phyloP scores from a whole-genome alignment of 53 echinoderm and acorn worm species.

The Echinometra lucunter region DNA sequence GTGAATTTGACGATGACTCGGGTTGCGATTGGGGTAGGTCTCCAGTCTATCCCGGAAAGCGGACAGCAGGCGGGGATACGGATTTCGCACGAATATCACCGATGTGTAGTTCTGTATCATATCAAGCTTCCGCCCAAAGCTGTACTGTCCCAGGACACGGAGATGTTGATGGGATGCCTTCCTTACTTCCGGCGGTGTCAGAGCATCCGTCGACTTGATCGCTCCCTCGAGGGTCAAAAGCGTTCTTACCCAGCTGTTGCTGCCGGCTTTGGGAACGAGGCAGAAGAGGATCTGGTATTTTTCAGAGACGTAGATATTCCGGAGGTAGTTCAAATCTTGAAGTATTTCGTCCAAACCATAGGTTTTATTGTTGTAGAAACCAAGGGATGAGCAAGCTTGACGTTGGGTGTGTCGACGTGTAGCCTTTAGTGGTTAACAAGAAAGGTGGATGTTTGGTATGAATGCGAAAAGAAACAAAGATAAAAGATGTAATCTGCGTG shows the following conservation, averaged over 20 bases:
- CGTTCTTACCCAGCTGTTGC: constrained; percentile 38
- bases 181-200: neutral
- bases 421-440: neutral
- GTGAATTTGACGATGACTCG: neutral
- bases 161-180: neutral
- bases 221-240: constrained; percentile 37
- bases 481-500: too few species aligned
- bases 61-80: constrained; percentile 54
- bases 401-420: constrained; percentile 36
- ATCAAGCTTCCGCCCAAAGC: neutral
- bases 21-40: constrained; percentile 63
- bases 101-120: constrained; percentile 60
- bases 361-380: constrained; percentile 33
- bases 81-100: constrained; percentile 62
- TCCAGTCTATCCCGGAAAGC: constrained; percentile 71
- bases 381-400: constrained; percentile 44
- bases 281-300: constrained; percentile 23
- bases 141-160: neutral
- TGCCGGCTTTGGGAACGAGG: constrained; percentile 43
- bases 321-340: neutral
- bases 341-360: neutral
- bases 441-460: too few species aligned
- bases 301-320: constrained; percentile 37
- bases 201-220: constrained; percentile 1
- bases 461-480: too few species aligned